A percentile compares a stretch with the other conserved stretches of the same genome.
These are phyloP conservation scores for Nomada goodeniana DNA, from an alignment of 2,888 invertebrate species.

Conservation along the genomic window DNA sequence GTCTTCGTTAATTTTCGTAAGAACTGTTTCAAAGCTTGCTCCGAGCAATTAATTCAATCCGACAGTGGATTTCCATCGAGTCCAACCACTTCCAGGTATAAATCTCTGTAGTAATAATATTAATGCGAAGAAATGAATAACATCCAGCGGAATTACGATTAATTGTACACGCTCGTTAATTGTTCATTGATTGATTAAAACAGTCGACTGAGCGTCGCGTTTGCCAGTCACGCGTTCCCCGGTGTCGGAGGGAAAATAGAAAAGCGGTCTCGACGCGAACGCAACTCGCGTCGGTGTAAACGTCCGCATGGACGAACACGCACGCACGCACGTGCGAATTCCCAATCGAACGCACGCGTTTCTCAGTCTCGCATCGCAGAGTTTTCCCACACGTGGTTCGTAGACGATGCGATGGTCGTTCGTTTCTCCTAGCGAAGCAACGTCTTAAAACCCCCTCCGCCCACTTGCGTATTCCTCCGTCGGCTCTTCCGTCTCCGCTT, in stretches of 20 bases:
- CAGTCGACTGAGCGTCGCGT: background rate
- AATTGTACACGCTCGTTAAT: no score
- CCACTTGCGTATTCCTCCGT: conserved; percentile 44
- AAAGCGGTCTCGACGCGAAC: conserved; percentile 38
- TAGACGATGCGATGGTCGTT: conserved; percentile 64
- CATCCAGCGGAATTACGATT: no score
- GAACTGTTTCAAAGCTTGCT: no score
- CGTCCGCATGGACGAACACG: conserved; percentile 11
- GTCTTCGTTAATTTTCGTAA: no score
- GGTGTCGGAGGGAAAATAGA: conserved; percentile 17
- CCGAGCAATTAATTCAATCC: no score
- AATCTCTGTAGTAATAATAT: no score
- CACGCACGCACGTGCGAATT: conserved; percentile 71
- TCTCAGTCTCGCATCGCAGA: conserved; percentile 82
- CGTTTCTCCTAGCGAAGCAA: conserved; percentile 64
- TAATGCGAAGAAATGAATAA: no score
- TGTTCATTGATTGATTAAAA: background rate
- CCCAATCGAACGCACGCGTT: conserved; percentile 78
- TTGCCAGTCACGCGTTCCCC: conserved; percentile 31
- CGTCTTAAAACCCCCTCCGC: conserved; percentile 48
- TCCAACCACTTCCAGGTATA: no score
- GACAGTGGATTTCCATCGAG: no score
- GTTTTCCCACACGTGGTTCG: conserved; percentile 79
- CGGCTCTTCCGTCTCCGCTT: conserved; percentile 52
- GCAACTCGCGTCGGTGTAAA: conserved; percentile 47